Conservation (phyloP, 53 echinoderm and acorn worm species). For the Stichopus horrens region DNA sequence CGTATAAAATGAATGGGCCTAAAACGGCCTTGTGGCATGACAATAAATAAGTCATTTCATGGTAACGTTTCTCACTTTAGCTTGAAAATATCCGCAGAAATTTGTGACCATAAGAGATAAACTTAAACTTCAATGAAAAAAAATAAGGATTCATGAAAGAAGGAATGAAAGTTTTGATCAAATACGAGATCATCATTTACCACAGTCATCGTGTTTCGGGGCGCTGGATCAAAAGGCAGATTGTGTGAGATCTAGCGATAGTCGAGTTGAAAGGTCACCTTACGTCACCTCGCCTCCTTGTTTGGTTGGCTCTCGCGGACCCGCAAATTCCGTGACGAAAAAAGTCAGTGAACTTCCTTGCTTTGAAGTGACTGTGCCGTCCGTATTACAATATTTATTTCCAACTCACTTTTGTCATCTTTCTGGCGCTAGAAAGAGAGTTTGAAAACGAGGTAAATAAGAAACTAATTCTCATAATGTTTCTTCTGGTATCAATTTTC, state of each 20-base stretch:
- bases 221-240: neutral
- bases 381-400: neutral
- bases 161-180: no score
- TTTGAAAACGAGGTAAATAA: neutral
- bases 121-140: no score
- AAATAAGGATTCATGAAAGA: no score
- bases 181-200: neutral
- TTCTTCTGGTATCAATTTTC: neutral
- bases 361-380: neutral
- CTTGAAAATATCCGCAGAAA: no score
- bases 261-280: neutral
- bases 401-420: neutral
- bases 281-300: neutral
- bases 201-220: neutral
- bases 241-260: neutral
- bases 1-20: no score
- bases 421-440: neutral
- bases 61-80: no score
- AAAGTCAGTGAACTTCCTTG: neutral
- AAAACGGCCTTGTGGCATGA: no score
- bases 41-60: no score
- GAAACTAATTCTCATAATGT: neutral
- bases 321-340: neutral
- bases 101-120: no score
- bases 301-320: neutral